These are phyloP conservation scores for Stramonita haemastoma DNA, from an alignment of 2,888 invertebrate species.

Conservation along the genomic window DNA sequence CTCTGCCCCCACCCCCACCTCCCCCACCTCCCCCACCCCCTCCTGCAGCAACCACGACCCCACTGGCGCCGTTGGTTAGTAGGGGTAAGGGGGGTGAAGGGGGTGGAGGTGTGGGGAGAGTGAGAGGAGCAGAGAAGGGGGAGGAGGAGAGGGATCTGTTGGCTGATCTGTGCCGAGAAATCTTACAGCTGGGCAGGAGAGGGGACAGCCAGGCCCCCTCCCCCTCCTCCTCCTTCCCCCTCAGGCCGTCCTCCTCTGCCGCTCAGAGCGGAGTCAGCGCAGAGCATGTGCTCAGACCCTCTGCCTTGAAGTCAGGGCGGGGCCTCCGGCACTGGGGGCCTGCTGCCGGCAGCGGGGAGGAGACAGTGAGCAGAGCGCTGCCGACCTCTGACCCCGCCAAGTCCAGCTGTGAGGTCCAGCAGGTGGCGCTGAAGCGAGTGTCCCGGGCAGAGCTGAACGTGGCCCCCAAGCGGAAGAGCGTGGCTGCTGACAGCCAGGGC, in stretches of 20 bases:
- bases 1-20: neutral
- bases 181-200: neutral
- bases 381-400: neutral
- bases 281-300: constrained; percentile 14
- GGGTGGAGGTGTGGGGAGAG: neutral
- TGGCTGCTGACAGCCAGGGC: neutral
- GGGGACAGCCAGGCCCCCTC: too few relatives aligned
- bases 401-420: neutral
- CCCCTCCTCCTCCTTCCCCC: neutral
- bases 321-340: neutral
- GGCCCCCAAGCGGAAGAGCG: neutral
- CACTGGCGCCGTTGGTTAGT: neutral
- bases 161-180: constrained; percentile 7
- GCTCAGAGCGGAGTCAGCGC: neutral
- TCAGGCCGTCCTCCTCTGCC: neutral
- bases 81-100: too few relatives aligned
- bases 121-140: neutral
- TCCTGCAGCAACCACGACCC: neutral
- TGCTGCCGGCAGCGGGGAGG: neutral
- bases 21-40: neutral
- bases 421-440: neutral
- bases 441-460: neutral
- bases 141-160: neutral
- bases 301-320: neutral
- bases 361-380: neutral